phyloP scores from a whole-genome alignment of 2,113 vertebrate genomes.

The Oreochromis aureus region DNA sequence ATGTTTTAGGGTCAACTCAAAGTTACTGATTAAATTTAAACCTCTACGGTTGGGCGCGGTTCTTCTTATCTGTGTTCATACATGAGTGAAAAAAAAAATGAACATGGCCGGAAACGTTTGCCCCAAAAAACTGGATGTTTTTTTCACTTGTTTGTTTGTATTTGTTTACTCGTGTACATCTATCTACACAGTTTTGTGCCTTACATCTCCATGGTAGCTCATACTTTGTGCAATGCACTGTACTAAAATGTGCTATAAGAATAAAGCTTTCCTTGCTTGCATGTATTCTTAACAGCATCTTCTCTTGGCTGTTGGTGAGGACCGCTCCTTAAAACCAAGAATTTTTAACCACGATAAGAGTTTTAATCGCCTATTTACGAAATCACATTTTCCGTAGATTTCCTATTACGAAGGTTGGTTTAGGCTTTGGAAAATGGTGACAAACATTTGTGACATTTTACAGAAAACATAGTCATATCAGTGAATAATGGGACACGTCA shows the following conservation, averaged over 20 bases:
- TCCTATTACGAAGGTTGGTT: accelerated
- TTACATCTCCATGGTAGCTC: background rate
- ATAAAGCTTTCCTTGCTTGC: background rate
- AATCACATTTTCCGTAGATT: background rate
- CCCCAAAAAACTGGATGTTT: background rate
- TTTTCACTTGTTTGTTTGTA: background rate
- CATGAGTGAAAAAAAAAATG: background rate
- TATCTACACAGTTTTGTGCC: background rate
- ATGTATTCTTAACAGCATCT: background rate
- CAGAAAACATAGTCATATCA: background rate
- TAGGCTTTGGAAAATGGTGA: background rate
- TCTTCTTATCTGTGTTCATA: background rate
- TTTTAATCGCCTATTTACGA: accelerated
- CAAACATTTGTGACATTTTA: background rate
- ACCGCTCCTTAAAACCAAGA: background rate
- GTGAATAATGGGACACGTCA: background rate
- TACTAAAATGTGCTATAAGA: background rate
- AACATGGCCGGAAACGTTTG: background rate
- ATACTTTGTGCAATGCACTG: background rate
- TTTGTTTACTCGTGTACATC: background rate
- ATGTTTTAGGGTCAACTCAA: background rate
- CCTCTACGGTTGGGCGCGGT: background rate
- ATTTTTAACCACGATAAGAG: background rate
- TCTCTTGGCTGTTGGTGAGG: background rate
- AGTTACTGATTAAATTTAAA: accelerated